Conservation (phyloP, 2,888 invertebrate genomes). For the Lasiommata megera region DNA sequence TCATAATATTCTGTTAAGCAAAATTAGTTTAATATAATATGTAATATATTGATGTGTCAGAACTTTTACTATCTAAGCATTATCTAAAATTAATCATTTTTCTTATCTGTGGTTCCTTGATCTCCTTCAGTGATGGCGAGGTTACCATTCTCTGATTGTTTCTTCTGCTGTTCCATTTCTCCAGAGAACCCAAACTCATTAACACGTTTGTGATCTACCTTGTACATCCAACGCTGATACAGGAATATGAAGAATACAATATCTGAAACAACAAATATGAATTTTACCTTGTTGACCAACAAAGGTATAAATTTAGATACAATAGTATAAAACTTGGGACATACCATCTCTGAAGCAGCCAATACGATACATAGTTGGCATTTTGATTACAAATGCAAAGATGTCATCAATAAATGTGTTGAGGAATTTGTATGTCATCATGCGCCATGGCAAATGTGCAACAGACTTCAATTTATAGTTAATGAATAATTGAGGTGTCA, state of each 20-base stretch:
- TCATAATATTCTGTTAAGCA: conserved; percentile 4
- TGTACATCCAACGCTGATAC: conserved; percentile 99
- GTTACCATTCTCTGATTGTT: conserved; percentile 52
- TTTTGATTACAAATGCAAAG: conserved; percentile 99
- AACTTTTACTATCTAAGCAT: conserved; percentile 33
- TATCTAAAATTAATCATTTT: conserved; percentile 62
- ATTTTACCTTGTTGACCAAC: no score
- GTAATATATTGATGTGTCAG: conserved; percentile 3
- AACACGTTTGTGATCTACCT: conserved; percentile 95
- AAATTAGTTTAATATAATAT: background rate
- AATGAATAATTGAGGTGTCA: conserved; percentile 99
- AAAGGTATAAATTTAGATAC: no score
- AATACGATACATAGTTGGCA: conserved; percentile 99
- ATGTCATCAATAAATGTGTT: conserved; percentile 99
- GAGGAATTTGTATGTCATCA: conserved; percentile 99
- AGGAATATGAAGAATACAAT: conserved; percentile 99
- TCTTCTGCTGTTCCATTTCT: conserved; percentile 88
- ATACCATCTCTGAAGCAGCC: conserved; percentile 98
- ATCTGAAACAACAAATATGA: conserved; percentile 78
- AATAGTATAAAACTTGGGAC: conserved; percentile 33
- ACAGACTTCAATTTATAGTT: conserved; percentile 99
- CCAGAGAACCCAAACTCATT: conserved; percentile 99
- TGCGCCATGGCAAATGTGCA: conserved; percentile 99
- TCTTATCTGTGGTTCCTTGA: conserved; percentile 59
- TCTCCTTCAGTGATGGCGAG: conserved; percentile 60